Percentiles rank a stretch among this genome's conserved stretches.
phyloP scores from a whole-genome alignment of 1,140 invertebrate species.

The Spodoptera litura region DNA sequence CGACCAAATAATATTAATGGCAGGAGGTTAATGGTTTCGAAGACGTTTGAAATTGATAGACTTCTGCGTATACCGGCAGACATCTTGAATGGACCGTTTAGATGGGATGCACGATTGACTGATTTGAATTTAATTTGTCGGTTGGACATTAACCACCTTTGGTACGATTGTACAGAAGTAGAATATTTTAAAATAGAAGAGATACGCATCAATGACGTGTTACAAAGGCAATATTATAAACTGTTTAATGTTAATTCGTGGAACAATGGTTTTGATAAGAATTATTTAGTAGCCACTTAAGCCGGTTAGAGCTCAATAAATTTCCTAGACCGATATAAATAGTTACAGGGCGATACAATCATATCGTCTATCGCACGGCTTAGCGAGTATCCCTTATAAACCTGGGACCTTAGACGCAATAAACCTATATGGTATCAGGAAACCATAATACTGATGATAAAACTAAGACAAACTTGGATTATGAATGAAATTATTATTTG shows the following conservation, averaged over 20 bases:
- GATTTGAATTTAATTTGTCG: constrained; percentile 62
- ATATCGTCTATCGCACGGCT: constrained; percentile 36
- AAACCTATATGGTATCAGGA: not conserved
- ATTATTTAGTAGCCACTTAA: constrained; percentile 43
- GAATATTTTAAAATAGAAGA: not conserved
- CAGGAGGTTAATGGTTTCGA: constrained; percentile 71
- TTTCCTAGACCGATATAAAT: constrained; percentile 39
- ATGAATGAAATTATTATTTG: too few species aligned
- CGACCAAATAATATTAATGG: constrained; percentile 73
- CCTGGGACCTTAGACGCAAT: constrained; percentile 12
- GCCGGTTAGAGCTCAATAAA: constrained; percentile 34
- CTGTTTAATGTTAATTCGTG: constrained; percentile 38
- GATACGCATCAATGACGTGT: constrained; percentile 34
- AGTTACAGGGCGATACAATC: constrained; percentile 31
- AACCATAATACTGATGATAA: constrained; percentile 3
- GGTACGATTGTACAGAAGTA: not conserved
- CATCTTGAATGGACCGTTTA: constrained; percentile 57
- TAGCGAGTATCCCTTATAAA: constrained; percentile 31
- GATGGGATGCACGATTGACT: constrained; percentile 59
- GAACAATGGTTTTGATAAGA: constrained; percentile 40
- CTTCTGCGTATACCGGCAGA: constrained; percentile 61
- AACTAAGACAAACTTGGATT: too few species aligned
- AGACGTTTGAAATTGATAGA: constrained; percentile 76
- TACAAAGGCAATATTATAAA: constrained; percentile 40
- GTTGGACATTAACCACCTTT: not conserved